Percentiles rank a stretch among this genome's conserved stretches.
These are phyloP conservation scores for Mechanitis messenoides DNA, from an alignment of 2,888 invertebrate species.

Conservation along the genomic window DNA sequence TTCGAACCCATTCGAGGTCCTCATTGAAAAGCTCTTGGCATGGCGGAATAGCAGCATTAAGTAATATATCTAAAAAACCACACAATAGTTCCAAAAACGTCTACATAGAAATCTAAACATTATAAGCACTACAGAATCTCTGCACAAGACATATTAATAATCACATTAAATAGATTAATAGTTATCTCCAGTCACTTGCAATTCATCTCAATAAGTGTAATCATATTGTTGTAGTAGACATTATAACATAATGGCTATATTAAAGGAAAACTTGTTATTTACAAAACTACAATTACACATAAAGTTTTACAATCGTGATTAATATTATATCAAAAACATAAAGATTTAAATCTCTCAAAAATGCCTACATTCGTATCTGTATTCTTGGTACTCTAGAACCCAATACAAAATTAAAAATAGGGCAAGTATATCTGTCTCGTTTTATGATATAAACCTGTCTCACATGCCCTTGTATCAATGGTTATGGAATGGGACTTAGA, in stretches of 20 bases:
- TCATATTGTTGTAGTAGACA: background rate
- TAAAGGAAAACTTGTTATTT: background rate
- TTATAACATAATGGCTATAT: background rate
- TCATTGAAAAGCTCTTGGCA: no score
- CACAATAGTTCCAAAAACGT: background rate
- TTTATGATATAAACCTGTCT: conserved; percentile 2
- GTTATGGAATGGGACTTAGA: conserved; percentile 21
- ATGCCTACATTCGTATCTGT: conserved; percentile 11
- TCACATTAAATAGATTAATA: conserved; percentile 13
- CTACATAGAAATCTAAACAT: conserved; percentile 2
- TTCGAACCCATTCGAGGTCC: no score
- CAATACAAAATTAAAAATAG: conserved; percentile 21
- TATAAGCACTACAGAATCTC: conserved; percentile 4
- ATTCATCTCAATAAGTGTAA: conserved; percentile 1
- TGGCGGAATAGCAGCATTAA: no score
- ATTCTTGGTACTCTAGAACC: conserved; percentile 20
- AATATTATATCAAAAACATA: background rate
- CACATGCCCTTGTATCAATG: conserved; percentile 21
- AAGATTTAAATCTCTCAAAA: background rate
- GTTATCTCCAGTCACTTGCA: background rate
- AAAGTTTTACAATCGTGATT: no score
- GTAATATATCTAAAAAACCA: background rate
- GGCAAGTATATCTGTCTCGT: conserved; percentile 18
- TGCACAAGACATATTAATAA: background rate
- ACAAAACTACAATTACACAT: background rate